Conservation (phyloP, 1,140 invertebrate species). For the Battus philenor region DNA sequence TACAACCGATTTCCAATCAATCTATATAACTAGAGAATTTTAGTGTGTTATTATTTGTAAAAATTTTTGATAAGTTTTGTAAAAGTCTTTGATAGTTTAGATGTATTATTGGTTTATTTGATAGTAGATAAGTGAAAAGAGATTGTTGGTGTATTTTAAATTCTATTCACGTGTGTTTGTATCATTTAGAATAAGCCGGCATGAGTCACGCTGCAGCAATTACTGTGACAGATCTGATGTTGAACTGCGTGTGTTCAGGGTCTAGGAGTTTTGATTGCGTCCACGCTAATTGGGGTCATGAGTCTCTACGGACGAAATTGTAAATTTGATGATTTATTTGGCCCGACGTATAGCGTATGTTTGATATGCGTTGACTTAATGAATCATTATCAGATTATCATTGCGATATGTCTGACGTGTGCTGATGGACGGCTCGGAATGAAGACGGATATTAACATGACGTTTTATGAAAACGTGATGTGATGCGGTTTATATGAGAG, state of each 20-base stretch:
- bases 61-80: too few relatives aligned
- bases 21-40: too few relatives aligned
- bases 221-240: slow-evolving; percentile 6
- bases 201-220: slow-evolving; percentile 4
- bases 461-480: too few relatives aligned
- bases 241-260: not conserved
- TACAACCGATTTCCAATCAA: too few relatives aligned
- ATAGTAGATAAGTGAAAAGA: too few relatives aligned
- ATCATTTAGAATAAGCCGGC: not conserved
- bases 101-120: too few relatives aligned
- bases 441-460: slow-evolving; percentile 2
- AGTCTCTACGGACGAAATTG: not conserved
- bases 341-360: slow-evolving; percentile 3
- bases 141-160: too few relatives aligned
- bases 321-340: slow-evolving; percentile 3
- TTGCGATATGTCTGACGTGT: slow-evolving; percentile 2
- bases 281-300: slow-evolving; percentile 13
- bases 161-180: too few relatives aligned
- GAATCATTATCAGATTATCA: slow-evolving; percentile 6
- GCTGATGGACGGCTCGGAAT: slow-evolving; percentile 7
- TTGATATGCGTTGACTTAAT: slow-evolving; percentile 15
- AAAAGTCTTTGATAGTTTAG: too few relatives aligned
- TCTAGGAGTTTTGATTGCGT: slow-evolving; percentile 4
- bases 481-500: too few relatives aligned
- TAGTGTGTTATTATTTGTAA: too few relatives aligned